Percentiles rank a stretch among this genome's conserved stretches.
These are phyloP conservation scores for Drosophila subobscura DNA, from an alignment of 1,140 invertebrate genomes.

Conservation along the genomic window DNA sequence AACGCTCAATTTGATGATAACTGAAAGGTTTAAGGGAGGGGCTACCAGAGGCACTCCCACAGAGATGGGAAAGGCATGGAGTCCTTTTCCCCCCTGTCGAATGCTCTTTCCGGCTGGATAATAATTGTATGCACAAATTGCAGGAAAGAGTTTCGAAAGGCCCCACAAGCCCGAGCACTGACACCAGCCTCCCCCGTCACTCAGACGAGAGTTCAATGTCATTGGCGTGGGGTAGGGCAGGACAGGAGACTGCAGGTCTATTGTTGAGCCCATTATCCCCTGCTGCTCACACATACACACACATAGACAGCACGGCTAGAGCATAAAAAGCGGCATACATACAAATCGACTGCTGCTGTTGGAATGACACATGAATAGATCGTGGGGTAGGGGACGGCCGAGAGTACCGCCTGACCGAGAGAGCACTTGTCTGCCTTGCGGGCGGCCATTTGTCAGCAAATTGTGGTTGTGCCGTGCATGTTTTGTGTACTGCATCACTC, in stretches of 20 bases:
- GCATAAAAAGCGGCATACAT: neutral
- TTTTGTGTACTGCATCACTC: constrained; percentile 57
- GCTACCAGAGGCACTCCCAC: neutral
- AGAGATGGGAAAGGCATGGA: no score
- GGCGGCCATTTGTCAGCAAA: constrained; percentile 63
- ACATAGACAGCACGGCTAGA: neutral
- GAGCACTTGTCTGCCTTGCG: constrained; percentile 53
- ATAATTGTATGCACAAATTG: constrained; percentile 18
- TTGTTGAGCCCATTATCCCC: constrained; percentile 28
- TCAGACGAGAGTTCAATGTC: constrained; percentile 44
- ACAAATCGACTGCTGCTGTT: constrained; percentile 41
- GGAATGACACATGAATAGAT: constrained; percentile 49
- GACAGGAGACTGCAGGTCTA: constrained; percentile 34
- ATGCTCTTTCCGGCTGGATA: neutral
- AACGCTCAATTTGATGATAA: constrained; percentile 8
- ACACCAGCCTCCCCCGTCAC: neutral
- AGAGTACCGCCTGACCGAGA: constrained; percentile 6
- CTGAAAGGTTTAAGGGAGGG: constrained; percentile 9
- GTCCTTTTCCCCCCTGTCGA: neutral
- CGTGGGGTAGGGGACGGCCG: neutral
- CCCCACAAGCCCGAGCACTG: neutral
- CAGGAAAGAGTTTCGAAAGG: constrained; percentile 18
- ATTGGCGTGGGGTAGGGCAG: constrained; percentile 46
- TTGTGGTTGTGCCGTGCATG: constrained; percentile 37
- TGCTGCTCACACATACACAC: constrained; percentile 7